A percentile compares a stretch with the other conserved stretches of the same genome.
Conservation (phyloP, 2,888 invertebrate genomes). For the Marasmarcha lunaedactyla region DNA sequence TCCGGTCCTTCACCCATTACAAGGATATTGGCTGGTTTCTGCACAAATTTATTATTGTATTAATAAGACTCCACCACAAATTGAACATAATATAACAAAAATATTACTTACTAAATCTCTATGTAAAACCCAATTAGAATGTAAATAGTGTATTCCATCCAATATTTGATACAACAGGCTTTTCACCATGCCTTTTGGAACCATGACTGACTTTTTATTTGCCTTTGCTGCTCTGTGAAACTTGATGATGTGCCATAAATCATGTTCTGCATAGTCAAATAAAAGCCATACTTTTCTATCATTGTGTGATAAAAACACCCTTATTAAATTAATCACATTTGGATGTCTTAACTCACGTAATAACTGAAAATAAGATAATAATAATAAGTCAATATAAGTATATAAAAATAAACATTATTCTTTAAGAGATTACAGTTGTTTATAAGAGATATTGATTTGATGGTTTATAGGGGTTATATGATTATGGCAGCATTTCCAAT, state of each 20-base stretch:
- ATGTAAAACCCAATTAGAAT: slow-evolving; percentile 99
- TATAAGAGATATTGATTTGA: too few relatives aligned
- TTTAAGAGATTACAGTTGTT: too few relatives aligned
- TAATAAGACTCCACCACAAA: too few relatives aligned
- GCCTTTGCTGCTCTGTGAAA: slow-evolving; percentile 98
- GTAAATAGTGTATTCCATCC: slow-evolving; percentile 98
- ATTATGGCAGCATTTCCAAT: too few relatives aligned
- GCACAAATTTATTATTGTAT: slow-evolving; percentile 15
- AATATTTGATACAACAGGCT: slow-evolving; percentile 97
- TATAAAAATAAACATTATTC: too few relatives aligned
- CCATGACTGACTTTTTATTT: slow-evolving; percentile 95
- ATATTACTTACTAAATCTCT: slow-evolving; percentile 85
- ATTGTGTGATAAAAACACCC: slow-evolving; percentile 96
- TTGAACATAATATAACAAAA: too few relatives aligned
- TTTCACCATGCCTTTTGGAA: slow-evolving; percentile 98
- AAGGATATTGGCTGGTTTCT: slow-evolving; percentile 98
- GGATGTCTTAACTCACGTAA: slow-evolving; percentile 95
- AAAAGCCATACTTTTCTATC: slow-evolving; percentile 97
- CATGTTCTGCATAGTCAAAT: slow-evolving; percentile 99
- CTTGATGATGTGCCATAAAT: slow-evolving; percentile 99
- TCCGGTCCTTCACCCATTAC: slow-evolving; percentile 99
- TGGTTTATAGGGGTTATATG: too few relatives aligned
- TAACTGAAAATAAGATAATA: slow-evolving; percentile 71
- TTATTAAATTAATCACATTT: slow-evolving; percentile 95
- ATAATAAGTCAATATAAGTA: neutral